Evolutionary conservation across 2,113 vertebrate genomes (phyloP), one percentile per base, ranked within the genome.

Genomic region (Caranx melampygus): DNA sequence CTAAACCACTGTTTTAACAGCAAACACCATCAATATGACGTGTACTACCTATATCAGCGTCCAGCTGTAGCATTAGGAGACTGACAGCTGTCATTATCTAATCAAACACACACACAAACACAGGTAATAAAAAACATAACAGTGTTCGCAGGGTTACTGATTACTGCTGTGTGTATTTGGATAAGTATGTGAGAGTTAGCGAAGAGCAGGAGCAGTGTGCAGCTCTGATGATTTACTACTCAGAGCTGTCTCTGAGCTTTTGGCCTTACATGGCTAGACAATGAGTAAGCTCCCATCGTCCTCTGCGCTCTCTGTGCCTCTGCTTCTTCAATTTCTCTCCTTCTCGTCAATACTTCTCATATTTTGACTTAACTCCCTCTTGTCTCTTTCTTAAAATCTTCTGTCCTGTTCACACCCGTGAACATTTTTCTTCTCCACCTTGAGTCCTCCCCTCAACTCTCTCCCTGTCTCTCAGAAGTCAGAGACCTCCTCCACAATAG

Each of bases 181-280:
- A 54, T 21, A 16, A 51, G 64, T 79, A 72, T 70, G 42, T 42
- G 20, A 55, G 78, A 75, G 72, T 82, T 47, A 34, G 70, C 37
- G n/a, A 76, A 65, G 80, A 79, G 82, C 74, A 70, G 66, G 47
- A 84, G 81, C 65, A 64, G 82, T 59, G 87, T 35, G 20, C 83
- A 78, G 89, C 88, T 70, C 70, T 26, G 72, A 78, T 86, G 89
- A 91, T 91, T 92, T 91, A 92, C 72, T 72, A 52, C 63, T 70
- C 86, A 35, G 78, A 67, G 72, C 88, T 90, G 82, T 47, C 67
- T 79, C 85, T 63, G 74, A 89, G 84, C 82, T 89, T 93, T 91
- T 93, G 87, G 81, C 92, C 92, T 93, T 94, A 94, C 87, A 94
- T 89, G 93, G 93, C 72, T 72, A 87, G 89, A 90, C 87, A 81